Conservation (phyloP, 2,113 vertebrate genomes). For the Aleadryas rufinucha region DNA sequence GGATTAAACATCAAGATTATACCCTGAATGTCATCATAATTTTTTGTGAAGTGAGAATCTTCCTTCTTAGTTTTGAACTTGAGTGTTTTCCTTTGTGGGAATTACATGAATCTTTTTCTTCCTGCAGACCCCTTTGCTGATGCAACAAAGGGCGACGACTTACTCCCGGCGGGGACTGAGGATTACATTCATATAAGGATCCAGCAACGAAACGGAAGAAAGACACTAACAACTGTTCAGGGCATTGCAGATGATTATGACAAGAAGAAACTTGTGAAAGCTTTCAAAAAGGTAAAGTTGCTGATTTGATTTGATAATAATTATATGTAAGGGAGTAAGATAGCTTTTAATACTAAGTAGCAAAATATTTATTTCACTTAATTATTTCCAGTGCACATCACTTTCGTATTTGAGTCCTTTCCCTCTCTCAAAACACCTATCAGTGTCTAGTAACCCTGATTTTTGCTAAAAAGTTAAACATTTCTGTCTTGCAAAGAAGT, state of each 20-base stretch:
- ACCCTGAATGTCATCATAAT: background rate
- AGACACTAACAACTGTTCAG: slow-evolving; percentile 88
- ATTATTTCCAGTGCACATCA: background rate
- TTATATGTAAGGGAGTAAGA: background rate
- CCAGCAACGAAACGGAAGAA: slow-evolving; percentile 87
- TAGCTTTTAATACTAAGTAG: background rate
- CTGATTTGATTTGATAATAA: background rate
- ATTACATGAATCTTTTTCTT: background rate
- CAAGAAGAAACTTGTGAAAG: slow-evolving; percentile 92
- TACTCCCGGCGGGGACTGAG: slow-evolving; percentile 88
- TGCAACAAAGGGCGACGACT: slow-evolving; percentile 91
- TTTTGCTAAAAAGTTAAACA: background rate
- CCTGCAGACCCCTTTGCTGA: slow-evolving; percentile 89
- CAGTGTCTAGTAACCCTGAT: background rate
- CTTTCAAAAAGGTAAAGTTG: slow-evolving; percentile 84
- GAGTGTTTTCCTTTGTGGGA: background rate
- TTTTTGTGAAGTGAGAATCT: background rate
- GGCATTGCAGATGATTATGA: slow-evolving; percentile 89
- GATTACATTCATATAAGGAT: slow-evolving; percentile 93
- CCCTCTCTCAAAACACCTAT: background rate
- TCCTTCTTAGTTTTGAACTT: background rate
- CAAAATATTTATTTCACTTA: background rate
- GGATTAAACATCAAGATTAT: background rate
- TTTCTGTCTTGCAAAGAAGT: background rate
- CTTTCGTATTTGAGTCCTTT: background rate